Evolutionary conservation across 2,797 vertebrate genomes (phyloP), one percentile per base, ranked within the genome.

Genomic region (Halcyon smyrnensis): DNA sequence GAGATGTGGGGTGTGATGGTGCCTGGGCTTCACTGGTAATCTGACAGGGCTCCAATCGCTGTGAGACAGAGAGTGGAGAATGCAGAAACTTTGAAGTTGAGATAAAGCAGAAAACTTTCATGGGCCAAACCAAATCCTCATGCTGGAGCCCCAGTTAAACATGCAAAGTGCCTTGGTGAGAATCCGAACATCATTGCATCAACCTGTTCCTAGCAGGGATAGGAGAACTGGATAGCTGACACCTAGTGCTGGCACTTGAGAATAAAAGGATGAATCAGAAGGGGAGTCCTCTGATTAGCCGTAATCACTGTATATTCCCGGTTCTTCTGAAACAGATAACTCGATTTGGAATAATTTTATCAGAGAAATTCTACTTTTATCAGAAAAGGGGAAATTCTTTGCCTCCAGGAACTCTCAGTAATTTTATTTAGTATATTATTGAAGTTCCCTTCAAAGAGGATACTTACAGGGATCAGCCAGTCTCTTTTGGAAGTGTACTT

Each of bases 271-370:
- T 48, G 57, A 63, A 70, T 21, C 13, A 45, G 39, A 67, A 60
- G 0, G 1, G 53, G 28, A 69, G 67, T 54, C 37, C 9, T 75
- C 27, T 25, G 15, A 36, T 59, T 34, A 91, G 7, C 6, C 11
- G 18, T 27, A 12, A 63, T 45, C 15, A n/a, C 30, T 25, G 7
- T 11, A 3, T 11, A 25, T 4, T 15, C 2, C 1, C 0, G 0
- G 34, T 23, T 90, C 24, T 51, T 78, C 39, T 53, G 50, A 63
- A 70, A 48, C 5, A 60, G 16, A 39, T 20, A 57, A 21, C 32
- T 41, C 20, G 14, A 21, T 75, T 21, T 69, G 23, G 84, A 90
- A 76, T 43, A 6, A 13, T 56, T 86, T 71, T 48, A 57, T 56
- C 43, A 59, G 27, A 76, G 2, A 88, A 76, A n/a, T 60, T 59